Evolutionary conservation across 2,113 vertebrate genomes (phyloP), one percentile per base, ranked within the genome.

Genomic region (Tylochromis polylepis): DNA sequence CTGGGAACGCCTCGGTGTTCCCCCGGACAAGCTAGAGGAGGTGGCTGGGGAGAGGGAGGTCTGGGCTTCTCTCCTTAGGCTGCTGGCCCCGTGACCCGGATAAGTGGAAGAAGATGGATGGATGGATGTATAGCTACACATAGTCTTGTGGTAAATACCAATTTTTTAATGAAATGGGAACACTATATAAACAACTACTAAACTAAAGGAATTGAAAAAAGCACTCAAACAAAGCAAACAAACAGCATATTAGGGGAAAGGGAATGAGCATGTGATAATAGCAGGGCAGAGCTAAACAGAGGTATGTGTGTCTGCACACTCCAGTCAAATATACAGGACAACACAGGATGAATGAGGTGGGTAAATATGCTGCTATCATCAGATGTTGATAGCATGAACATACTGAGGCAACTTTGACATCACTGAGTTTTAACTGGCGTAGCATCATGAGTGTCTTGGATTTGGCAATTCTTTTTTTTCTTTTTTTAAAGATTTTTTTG

Each of bases 331-430:
- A 90, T 90, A 93, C 86, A 91, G 86, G 89, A 93, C 83, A 87
- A 85, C 81, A 36, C 57, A 94, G 93, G 95, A 96, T 92, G 92
- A 94, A 96, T 95, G 95, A 93, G 90, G 89, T 84, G 89, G 91
- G 91, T 91, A 93, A 93, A 94, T 95, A 94, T 89, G 93, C 91
- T 84, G 84, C 88, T 81, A 89, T 93, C 88, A 92, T 90, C 59
- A 87, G 87, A 88, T 93, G 91, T 93, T 91, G 94, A 94, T 84
- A 84, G 80, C 75, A 31, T 46, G 12, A 56, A 62, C n/a, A 38
- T 22, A 8, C n/a, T 75, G 43, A 75, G n/a, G n/a, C n/a, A n/a
- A 51, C 10, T 29, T 29, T 57, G 84, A 65, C 16, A 67, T 58
- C 22, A 34, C 16, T 36, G 58, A 59, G 22, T 43, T 18, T 5